Evolutionary conservation across 53 echinoderm and acorn worm genomes (phyloP), one percentile per base, ranked within the genome.

Genomic region (Luidia sarsii): DNA sequence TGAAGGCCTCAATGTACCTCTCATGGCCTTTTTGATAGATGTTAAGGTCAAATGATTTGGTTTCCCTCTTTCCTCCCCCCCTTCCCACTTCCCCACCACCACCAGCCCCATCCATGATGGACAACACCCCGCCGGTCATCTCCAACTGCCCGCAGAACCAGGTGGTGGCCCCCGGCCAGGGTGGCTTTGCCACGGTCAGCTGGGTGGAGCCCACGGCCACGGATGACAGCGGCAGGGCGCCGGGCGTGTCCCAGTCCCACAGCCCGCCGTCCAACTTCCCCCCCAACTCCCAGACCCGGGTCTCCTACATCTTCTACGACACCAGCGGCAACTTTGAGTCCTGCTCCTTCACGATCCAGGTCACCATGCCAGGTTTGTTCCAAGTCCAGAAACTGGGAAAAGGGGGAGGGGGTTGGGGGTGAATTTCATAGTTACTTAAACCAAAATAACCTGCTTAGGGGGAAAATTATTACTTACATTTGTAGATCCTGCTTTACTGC

Each of bases 141-240:
- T 71, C 73, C 1, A 61, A 57, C 67, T 94, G 94, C 64, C 94
- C 94, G 0, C 6, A 36, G 0, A 61, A 94, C 64, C 75, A 29
- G 19, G 45, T 39, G 6, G 69, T 30, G 59, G 81, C 1, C 32
- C 35, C 25, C 37, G 85, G 23, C 77, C 82, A 8, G 50, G 77
- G 50, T 71, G 29, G 33, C 41, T 66, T 32, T 30, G 82, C 92
- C 27, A 43, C 59, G 0, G 92, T 92, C 7, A 49, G 64, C 37
- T 92, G 95, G 95, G 57, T 39, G 0, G 82, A 61, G 15, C 92
- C 95, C 1, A 90, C 88, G 3, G 95, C 92, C 38, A 85, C 71
- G 38, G 92, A 95, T 35, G 69, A 92, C 90, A 89, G 87, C 4
- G 92, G 92, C 9, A 30, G 30, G 55, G 71, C 75, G 34, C 80